Base-by-base conservation (phyloP, 2,888 invertebrate species). In the Chydorus sphaericus region DNA sequence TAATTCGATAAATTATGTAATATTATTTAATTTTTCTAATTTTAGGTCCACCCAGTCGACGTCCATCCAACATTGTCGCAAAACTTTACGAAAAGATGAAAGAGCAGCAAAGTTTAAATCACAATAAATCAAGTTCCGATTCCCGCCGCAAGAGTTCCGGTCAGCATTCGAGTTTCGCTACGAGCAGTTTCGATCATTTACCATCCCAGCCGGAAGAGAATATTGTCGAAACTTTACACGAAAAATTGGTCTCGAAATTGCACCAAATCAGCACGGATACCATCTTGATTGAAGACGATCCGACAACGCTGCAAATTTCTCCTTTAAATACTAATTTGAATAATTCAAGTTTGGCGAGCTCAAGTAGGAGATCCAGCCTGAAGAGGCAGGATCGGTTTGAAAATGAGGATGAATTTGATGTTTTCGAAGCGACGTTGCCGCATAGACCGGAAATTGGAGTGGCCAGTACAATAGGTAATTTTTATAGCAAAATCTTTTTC, bases 31-130 rank as follows among this genome's bases (percentile, higher is more conserved):
- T 53, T 59, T 57, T 58, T 51, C 49, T 56, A 28, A 28, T 30
- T 51, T 51, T 51, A 81, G 84, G 83, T 69, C 81, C 82, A 71
- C 83, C 82, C 59, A 81, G 83, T 74, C 77, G 80, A 74, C 82
- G 80, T 69, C 83, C 84, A 59, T 85, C 85, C 65, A 80, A 80
- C 70, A 84, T 85, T 73, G 85, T 85, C 68, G 82, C 83, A 69
- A 84, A 84, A 69, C 84, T 85, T 64, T 83, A 84, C 77, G 80
- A 83, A 62, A 59, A 51, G 20, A 44, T 61, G 44, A 28, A 59
- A 29, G 53, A 60, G 20, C 58, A 55, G 23, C 61, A 61, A 18
- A 48, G n/a, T n/a, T n/a, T n/a, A n/a, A n/a, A n/a, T n/a, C n/a
- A n/a, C n/a, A n/a, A n/a, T n/a, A n/a, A n/a, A n/a, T n/a, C n/a